Percentiles rank a stretch among this genome's conserved stretches.
Conservation (phyloP, 1,140 invertebrate species). For the Orchestia grillus region DNA sequence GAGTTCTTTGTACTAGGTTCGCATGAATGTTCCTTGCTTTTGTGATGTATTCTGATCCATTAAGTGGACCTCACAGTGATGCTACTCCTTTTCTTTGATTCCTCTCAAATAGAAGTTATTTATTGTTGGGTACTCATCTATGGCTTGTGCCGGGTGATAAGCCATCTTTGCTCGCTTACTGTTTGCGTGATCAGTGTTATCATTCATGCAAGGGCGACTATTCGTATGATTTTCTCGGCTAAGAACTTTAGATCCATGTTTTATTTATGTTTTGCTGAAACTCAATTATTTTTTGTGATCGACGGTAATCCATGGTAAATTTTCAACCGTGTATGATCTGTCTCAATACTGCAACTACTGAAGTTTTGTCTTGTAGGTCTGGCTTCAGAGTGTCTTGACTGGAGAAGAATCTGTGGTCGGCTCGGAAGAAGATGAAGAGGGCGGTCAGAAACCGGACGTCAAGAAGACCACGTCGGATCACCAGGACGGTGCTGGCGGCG, state of each 20-base stretch:
- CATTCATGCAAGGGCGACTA: not conserved
- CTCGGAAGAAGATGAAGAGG: constrained; percentile 60
- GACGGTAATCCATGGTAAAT: not conserved
- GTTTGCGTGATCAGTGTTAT: not conserved
- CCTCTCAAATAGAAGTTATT: too few relatives aligned
- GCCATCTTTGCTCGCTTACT: not conserved
- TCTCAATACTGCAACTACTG: not conserved
- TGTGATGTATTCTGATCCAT: too few relatives aligned
- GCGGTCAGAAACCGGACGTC: not conserved
- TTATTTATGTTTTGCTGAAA: not conserved
- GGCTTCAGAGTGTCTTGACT: constrained; percentile 65
- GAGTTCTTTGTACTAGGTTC: too few relatives aligned
- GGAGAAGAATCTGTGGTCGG: constrained; percentile 66
- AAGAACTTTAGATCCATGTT: not conserved
- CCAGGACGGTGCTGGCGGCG: not conserved
- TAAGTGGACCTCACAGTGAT: too few relatives aligned
- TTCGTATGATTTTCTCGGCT: not conserved
- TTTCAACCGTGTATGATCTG: not conserved
- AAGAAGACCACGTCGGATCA: not conserved
- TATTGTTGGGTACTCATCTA: too few relatives aligned
- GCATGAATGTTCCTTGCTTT: too few relatives aligned
- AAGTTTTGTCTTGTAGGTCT: not conserved
- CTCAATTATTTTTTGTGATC: not conserved
- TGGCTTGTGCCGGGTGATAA: too few relatives aligned
- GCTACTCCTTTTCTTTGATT: too few relatives aligned